phyloP scores from a whole-genome alignment of 2,113 vertebrate genomes.

The Antechinus stuartii region DNA sequence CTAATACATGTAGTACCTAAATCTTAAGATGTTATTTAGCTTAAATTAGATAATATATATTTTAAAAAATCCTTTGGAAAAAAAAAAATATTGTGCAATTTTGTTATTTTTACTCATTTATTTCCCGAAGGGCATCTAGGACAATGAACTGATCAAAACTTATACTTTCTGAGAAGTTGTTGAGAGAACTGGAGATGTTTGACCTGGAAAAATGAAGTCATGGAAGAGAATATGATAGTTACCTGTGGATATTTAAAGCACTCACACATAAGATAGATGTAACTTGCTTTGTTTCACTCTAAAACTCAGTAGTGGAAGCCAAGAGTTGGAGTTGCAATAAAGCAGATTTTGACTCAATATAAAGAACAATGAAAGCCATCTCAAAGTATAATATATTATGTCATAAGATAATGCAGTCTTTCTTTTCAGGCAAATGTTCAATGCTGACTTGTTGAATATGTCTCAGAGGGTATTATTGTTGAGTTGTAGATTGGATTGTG shows the following conservation, averaged over 20 bases:
- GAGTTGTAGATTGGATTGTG: background rate
- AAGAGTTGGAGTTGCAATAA: background rate
- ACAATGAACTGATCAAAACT: background rate
- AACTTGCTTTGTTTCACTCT: background rate
- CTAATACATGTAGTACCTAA: background rate
- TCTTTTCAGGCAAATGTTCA: background rate
- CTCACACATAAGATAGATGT: background rate
- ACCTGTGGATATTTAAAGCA: background rate
- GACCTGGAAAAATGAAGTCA: background rate
- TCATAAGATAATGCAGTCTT: background rate
- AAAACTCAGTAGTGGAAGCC: background rate
- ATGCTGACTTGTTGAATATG: background rate
- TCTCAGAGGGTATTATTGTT: background rate
- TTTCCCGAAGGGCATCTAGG: background rate
- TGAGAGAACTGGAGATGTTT: background rate
- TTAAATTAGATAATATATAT: background rate
- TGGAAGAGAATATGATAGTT: background rate
- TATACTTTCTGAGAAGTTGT: background rate
- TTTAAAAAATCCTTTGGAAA: background rate
- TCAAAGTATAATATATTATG: background rate
- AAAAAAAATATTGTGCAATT: background rate
- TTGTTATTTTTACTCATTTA: background rate
- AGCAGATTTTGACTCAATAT: background rate
- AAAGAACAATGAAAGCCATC: background rate
- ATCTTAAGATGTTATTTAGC: background rate